phyloP scores from a whole-genome alignment of 2,797 vertebrate genomes.

The Cyprinodon diabolis region DNA sequence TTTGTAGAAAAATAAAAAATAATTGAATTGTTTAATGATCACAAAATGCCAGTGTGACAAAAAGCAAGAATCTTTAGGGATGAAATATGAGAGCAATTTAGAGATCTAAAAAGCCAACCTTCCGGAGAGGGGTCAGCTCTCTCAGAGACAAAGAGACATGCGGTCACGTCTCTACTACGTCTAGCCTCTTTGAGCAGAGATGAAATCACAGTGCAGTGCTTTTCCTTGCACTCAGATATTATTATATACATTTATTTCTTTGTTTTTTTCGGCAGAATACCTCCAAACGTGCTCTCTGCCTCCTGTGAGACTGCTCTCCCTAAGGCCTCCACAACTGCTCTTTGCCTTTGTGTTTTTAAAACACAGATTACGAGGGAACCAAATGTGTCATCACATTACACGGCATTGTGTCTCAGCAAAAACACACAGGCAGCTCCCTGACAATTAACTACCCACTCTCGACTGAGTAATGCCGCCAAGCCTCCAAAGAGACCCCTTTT shows the following conservation, averaged over 20 bases:
- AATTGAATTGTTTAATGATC: neutral
- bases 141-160: neutral
- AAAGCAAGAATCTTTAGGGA: neutral
- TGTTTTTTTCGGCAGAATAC: neutral
- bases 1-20: too few species aligned
- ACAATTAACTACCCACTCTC: slow-evolving; percentile 78
- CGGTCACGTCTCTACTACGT: slow-evolving; percentile 24
- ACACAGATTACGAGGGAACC: slow-evolving; percentile 57
- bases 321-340: slow-evolving; percentile 44
- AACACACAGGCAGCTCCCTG: slow-evolving; percentile 68
- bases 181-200: slow-evolving; percentile 4
- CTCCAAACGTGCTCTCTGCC: neutral
- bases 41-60: neutral
- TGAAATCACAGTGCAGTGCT: slow-evolving; percentile 36
- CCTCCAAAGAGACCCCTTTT: slow-evolving; percentile 66
- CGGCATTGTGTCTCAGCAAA: slow-evolving; percentile 67
- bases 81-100: too few species aligned
- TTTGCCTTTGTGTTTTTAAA: slow-evolving; percentile 64
- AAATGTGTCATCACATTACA: slow-evolving; percentile 73
- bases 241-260: slow-evolving; percentile 22
- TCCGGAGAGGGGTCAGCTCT: neutral
- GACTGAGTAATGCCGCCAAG: slow-evolving; percentile 63
- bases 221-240: slow-evolving; percentile 30
- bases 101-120: too few species aligned
- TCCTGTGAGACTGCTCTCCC: slow-evolving; percentile 16